Evolutionary conservation across 2,113 vertebrate genomes (phyloP).

Genomic region (human (Homo sapiens)): GRCh38 chr17:39133001-39133500

Average conservation of each 20-base stretch:
- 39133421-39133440: fast-evolving
- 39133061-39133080: not conserved
- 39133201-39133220: not conserved
- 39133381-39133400: not conserved
- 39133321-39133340: fast-evolving
- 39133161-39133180: not conserved
- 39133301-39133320: fast-evolving
- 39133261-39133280: not conserved
- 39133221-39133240: not conserved
- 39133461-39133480: not conserved
- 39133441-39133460: fast-evolving
- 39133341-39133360: fast-evolving
- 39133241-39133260: not conserved
- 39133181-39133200: not conserved
- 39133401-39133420: not conserved
- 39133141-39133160: not conserved
- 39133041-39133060: not conserved
- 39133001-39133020: not conserved
- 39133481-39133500: not conserved
- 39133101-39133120: not conserved
- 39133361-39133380: not conserved
- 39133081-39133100: not conserved
- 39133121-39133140: not conserved
- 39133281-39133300: not conserved
- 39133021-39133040: not conserved